Evolutionary conservation across 2,113 vertebrate genomes (phyloP), one percentile per base, ranked within the genome.

Genomic region (Microcebus ravelobensis): DNA sequence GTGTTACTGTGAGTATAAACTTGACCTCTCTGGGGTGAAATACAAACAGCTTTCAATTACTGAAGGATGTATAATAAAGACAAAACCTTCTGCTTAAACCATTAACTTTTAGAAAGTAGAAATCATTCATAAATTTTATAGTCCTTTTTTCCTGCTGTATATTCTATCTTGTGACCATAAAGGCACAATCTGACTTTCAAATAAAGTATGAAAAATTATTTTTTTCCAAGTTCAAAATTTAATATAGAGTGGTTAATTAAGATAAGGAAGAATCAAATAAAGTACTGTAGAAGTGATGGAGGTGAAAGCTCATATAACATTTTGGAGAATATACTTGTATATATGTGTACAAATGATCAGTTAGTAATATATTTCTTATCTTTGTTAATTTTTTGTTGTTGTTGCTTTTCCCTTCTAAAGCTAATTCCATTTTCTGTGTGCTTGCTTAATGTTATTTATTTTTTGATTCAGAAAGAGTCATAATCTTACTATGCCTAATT

Each of bases 81-180:
- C 4, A 87, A 95, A 93, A 67, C 21, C 61, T 36, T 81, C 25
- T 86, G 8, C 27, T 77, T 71, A 77, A 89, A 96, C 50, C 86
- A 85, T 95, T 89, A 82, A 71, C 55, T 92, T 74, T 71, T 34
- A 90, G 79, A 86, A 94, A 82, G 8, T 48, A 79, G 48, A 84
- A 83, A 61, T 15, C 20, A 52, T 86, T 94, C 52, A 71, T 61
- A 39, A 84, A 36, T 59, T 93, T 89, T 42, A 42, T 11, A 83
- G 71, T 91, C 73, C 3, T 76, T 94, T 17, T 71, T 67, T 1
- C 11, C 6, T 80, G 11, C 12, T 67, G 8, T 86, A 39, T 29
- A 57, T 74, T 63, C 27, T 95, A 8, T 87, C 12, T 83, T 89
- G 57, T 82, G 27, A 76, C 20, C 63, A 82, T 87, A 61, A 95